Conservation (phyloP, 2,888 invertebrate species). For the Ochropacha duplaris region DNA sequence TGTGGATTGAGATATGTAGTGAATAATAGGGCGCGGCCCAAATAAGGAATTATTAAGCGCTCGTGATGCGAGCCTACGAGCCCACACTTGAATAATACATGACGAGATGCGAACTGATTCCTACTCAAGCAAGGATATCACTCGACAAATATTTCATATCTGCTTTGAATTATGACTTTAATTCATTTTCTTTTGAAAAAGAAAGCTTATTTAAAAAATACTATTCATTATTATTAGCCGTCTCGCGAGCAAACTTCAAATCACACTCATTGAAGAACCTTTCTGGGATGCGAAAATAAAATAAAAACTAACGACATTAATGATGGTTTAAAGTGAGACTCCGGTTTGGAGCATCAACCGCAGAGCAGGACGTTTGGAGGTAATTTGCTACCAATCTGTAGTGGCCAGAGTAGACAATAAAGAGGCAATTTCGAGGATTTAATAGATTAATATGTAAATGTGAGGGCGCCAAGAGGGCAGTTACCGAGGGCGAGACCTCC, state of each 20-base stretch:
- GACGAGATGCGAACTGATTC: background rate
- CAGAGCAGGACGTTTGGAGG: slow-evolving; percentile 1
- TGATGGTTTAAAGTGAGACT: background rate
- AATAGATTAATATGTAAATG: slow-evolving; percentile 23
- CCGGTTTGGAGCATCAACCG: background rate
- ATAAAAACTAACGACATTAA: slow-evolving; percentile 1
- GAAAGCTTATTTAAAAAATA: too few species aligned
- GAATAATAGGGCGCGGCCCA: background rate
- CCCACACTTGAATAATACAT: background rate
- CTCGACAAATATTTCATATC: background rate
- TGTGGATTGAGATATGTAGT: slow-evolving; percentile 2
- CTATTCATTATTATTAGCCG: too few species aligned
- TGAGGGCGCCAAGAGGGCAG: slow-evolving; percentile 10
- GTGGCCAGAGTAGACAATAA: slow-evolving; percentile 6
- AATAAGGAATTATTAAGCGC: slow-evolving; percentile 1
- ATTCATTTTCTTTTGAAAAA: too few species aligned
- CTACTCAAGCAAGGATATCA: background rate
- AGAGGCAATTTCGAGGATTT: slow-evolving; percentile 13
- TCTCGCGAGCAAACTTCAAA: background rate
- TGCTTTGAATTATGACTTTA: background rate
- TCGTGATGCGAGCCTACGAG: background rate
- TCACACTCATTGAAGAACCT: too few species aligned
- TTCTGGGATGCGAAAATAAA: too few species aligned
- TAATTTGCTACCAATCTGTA: slow-evolving; percentile 6
- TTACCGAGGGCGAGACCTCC: slow-evolving; percentile 3